These are phyloP conservation scores for Hylia prasina DNA, from an alignment of 2,113 vertebrate genomes.

Conservation along the genomic window DNA sequence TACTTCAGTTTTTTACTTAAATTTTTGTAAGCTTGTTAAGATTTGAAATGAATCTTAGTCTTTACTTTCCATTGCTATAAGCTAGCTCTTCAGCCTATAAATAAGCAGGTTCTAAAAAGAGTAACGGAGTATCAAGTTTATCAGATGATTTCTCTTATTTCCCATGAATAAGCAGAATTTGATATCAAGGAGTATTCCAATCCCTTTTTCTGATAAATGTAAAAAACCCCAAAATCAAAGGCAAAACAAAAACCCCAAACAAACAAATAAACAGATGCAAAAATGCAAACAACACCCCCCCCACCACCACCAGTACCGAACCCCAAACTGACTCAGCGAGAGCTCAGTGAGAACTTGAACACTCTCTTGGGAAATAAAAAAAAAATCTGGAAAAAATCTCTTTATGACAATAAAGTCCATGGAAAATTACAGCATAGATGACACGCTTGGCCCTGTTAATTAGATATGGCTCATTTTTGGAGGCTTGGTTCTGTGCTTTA, in stretches of 20 bases:
- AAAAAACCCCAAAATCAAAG: rapidly evolving
- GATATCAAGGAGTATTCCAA: background rate
- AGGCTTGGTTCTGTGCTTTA: background rate
- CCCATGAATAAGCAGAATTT: background rate
- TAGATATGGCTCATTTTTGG: background rate
- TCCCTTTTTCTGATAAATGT: background rate
- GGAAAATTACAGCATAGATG: background rate
- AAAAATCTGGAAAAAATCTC: background rate
- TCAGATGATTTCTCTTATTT: background rate
- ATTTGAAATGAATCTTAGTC: background rate
- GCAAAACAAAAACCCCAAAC: background rate
- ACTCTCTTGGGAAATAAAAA: background rate
- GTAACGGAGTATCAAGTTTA: background rate
- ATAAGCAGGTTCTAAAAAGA: background rate
- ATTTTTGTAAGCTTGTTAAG: background rate
- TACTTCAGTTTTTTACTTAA: background rate
- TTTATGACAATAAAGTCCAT: background rate
- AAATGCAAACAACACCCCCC: rapidly evolving
- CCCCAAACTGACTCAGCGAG: background rate
- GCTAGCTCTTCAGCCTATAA: background rate
- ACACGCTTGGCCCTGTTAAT: background rate
- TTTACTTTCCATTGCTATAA: background rate
- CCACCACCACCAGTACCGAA: too few relatives aligned
- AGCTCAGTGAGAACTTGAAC: background rate
- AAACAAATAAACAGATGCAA: too few relatives aligned